These are phyloP conservation scores for Drosophila aldrichi DNA, from an alignment of 2,888 invertebrate genomes.

Conservation along the genomic window DNA sequence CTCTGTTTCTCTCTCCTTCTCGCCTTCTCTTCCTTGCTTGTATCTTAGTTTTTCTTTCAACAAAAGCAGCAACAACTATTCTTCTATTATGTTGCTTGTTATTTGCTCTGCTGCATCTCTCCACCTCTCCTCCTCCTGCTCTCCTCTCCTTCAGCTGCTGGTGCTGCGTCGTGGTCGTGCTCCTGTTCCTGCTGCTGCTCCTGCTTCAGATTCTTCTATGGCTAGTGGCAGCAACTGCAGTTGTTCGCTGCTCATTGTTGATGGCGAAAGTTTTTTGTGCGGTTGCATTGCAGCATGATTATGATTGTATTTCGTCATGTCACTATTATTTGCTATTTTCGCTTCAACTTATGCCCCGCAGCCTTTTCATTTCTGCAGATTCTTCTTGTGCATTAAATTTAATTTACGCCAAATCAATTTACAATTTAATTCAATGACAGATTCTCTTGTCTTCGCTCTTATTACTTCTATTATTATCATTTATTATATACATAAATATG, in stretches of 20 bases:
- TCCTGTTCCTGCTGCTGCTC: conserved; percentile 3
- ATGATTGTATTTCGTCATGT: conserved; percentile 80
- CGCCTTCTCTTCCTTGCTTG: conserved; percentile 8
- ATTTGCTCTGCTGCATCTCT: conserved; percentile 55
- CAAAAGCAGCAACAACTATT: conserved; percentile 39
- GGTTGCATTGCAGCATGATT: conserved; percentile 68
- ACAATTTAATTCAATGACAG: conserved; percentile 42
- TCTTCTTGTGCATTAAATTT: conserved; percentile 43
- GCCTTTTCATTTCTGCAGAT: conserved; percentile 29
- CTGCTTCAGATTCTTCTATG: conserved; percentile 13
- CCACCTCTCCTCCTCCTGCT: neutral
- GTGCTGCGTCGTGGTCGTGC: neutral
- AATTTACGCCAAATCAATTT: conserved; percentile 61
- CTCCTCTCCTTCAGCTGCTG: neutral
- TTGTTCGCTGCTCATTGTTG: conserved; percentile 55
- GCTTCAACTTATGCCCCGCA: conserved; percentile 63
- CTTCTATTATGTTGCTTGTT: conserved; percentile 75
- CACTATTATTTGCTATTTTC: conserved; percentile 79
- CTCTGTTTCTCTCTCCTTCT: neutral
- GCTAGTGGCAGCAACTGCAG: conserved; percentile 1
- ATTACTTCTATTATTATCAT: conserved; percentile 33
- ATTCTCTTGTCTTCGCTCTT: conserved; percentile 28
- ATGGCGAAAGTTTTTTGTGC: conserved; percentile 72
- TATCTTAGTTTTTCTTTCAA: conserved; percentile 63
- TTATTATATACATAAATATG: neutral